Evolutionary conservation across 2,888 invertebrate genomes (phyloP), one percentile per base, ranked within the genome.

Genomic region (Trissolcus brochymenae): DNA sequence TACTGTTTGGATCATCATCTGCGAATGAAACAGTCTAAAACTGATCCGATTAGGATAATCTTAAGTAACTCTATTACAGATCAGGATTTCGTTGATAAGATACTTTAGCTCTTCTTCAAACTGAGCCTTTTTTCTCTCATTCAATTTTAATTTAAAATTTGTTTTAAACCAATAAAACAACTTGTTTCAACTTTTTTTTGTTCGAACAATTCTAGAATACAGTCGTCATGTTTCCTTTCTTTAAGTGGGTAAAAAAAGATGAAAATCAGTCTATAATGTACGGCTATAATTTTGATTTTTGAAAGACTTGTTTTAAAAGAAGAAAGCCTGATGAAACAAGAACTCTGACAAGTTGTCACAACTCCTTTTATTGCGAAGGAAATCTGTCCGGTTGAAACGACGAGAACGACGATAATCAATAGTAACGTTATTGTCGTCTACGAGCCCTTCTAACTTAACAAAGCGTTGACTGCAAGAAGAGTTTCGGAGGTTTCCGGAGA

Each of bases 401-500:
- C 51, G 43, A 66, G 56, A 66, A 56, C 51, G 14, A 46, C 35
- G 11, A 17, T 2, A 41, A 57, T 57, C 29, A 57, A 57, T 40
- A 41, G 43, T 50, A 62, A 57, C 54, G 54, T 67, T 75, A 68
- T 49, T 62, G 49, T 54, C 41, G 29, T 17, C 61, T 68, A 61
- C 53, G 41, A 62, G 4, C 53, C 59, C 60, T 53, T 64, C 62
- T 53, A 59, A 55, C 49, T 59, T 51, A 65, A 64, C 40, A 11
- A 76, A 68, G 66, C 68, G 55, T 55, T 59, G 61, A 76, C 53
- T 68, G 64, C 41, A 64, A 67, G 53, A 55, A 68, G 67, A 60
- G 65, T 61, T 71, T 71, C 74, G 65, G 79, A 80, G 81, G 81
- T 81, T 81, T 81, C 80, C 81, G 81, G 81, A 81, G 79, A 76